Evolutionary conservation across 2,113 vertebrate species (phyloP).

Genomic region (Riparia riparia): DNA sequence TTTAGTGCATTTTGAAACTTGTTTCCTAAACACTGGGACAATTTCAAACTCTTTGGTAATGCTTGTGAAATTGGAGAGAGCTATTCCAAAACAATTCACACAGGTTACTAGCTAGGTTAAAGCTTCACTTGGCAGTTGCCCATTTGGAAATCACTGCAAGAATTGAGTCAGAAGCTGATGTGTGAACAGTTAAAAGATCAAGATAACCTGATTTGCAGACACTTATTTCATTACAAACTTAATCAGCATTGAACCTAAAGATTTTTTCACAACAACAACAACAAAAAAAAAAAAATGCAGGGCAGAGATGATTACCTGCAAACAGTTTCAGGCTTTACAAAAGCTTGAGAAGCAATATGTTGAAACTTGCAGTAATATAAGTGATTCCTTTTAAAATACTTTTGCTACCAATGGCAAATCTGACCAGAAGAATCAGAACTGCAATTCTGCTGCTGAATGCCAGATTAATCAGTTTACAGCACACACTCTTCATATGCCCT

Average conservation of each 20-base stretch:
- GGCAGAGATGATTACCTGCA: background rate
- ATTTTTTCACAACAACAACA: conserved; percentile 1
- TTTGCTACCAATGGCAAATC: background rate
- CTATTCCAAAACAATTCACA: background rate
- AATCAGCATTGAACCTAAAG: background rate
- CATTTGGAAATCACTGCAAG: background rate
- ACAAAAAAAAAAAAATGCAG: background rate
- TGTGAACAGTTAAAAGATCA: background rate
- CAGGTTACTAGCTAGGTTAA: background rate
- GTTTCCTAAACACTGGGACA: background rate
- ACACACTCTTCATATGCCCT: background rate
- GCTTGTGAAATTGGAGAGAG: background rate
- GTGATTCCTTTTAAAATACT: background rate
- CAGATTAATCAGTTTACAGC: background rate
- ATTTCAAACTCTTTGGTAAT: conserved; percentile 12
- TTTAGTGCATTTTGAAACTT: conserved; percentile 5
- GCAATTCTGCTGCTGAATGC: background rate
- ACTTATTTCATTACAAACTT: conserved; percentile 13
- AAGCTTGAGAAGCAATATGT: background rate
- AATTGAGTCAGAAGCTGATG: conserved; percentile 34
- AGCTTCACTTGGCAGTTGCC: conserved; percentile 3
- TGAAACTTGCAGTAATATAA: background rate
- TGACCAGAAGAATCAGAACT: background rate
- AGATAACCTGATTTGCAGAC: conserved; percentile 1
- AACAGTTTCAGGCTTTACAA: background rate